phyloP scores from a whole-genome alignment of 2,797 vertebrate species.

The Bradypodion ventrale region DNA sequence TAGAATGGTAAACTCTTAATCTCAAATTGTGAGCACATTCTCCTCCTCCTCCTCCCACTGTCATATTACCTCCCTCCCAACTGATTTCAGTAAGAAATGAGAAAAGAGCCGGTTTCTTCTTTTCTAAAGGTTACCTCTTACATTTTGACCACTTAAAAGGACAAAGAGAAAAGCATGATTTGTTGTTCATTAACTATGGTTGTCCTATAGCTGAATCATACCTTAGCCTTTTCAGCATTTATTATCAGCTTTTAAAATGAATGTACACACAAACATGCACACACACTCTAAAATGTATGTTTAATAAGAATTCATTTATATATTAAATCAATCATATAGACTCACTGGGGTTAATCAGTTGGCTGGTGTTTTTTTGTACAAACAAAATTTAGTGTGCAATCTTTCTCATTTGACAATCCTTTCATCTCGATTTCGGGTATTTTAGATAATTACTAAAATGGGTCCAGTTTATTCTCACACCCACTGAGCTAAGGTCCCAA shows the following conservation, averaged over 20 bases:
- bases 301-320: constrained; percentile 21
- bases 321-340: no score
- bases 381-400: neutral
- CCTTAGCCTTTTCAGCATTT: neutral
- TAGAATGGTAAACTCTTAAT: neutral
- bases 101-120: no score
- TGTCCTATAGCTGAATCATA: neutral
- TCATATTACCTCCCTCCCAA: no score
- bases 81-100: no score
- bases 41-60: no score
- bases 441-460: neutral
- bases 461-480: neutral
- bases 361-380: neutral
- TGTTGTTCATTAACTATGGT: no score
- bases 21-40: no score
- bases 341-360: no score
- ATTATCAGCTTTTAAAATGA: no score
- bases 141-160: no score
- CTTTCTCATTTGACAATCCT: constrained; percentile 12
- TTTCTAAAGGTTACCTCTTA: no score
- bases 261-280: neutral
- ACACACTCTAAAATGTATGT: constrained; percentile 30
- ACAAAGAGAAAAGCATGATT: no score
- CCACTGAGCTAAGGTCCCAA: neutral
- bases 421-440: neutral